phyloP scores from a whole-genome alignment of 2,113 vertebrate genomes.

The Prolemur simus region DNA sequence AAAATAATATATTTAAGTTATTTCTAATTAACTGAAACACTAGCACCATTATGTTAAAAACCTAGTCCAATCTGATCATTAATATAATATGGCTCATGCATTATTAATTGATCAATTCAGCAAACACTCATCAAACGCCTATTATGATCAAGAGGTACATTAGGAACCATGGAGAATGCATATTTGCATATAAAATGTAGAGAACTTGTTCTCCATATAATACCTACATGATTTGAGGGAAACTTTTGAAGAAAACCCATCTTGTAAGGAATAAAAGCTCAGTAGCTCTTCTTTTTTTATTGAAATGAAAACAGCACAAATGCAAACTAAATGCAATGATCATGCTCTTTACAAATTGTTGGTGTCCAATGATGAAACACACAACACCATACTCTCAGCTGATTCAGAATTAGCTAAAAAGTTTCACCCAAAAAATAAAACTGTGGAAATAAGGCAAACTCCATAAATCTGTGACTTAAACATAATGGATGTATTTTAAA shows the following conservation, averaged over 20 bases:
- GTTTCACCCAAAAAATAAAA: not conserved
- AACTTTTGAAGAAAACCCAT: not conserved
- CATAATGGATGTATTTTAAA: not conserved
- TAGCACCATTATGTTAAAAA: not conserved
- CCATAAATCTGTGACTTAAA: not conserved
- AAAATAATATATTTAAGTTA: conserved; percentile 6
- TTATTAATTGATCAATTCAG: conserved; percentile 15
- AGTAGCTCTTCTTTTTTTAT: not conserved
- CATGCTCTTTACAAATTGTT: not conserved
- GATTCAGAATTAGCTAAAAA: not conserved
- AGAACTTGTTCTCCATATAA: not conserved
- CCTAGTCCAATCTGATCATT: not conserved
- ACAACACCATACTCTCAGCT: not conserved
- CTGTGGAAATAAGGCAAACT: not conserved
- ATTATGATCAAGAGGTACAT: not conserved
- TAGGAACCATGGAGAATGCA: not conserved
- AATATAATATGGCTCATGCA: not conserved
- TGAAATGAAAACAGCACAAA: not conserved
- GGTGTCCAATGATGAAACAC: not conserved
- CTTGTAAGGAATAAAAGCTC: not conserved
- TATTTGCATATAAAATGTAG: not conserved
- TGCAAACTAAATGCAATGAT: not conserved
- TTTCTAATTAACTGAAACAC: not conserved
- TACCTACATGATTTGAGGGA: not conserved
- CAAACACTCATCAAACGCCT: not conserved